A percentile compares a stretch with the other conserved stretches of the same genome.
Conservation (phyloP, 2,888 invertebrate species). For the Xestia xanthographa region DNA sequence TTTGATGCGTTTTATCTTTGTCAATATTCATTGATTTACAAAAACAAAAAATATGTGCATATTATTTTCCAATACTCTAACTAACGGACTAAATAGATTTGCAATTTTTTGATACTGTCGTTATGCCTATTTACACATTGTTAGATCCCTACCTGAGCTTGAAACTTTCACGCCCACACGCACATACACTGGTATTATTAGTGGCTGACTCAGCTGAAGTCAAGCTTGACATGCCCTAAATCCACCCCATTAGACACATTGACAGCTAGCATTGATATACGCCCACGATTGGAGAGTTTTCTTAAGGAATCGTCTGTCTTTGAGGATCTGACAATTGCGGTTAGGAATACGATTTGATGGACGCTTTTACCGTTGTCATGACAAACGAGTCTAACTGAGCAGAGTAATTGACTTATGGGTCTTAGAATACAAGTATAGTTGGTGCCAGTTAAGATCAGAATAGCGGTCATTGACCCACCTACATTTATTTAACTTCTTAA, state of each 20-base stretch:
- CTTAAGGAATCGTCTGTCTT: not conserved
- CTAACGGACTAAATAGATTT: too few species aligned
- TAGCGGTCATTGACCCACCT: too few species aligned
- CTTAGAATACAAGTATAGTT: not conserved
- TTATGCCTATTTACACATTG: not conserved
- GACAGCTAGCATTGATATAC: not conserved
- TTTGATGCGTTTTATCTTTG: too few species aligned
- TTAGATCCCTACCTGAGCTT: not conserved
- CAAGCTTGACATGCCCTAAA: not conserved
- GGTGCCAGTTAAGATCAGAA: too few species aligned
- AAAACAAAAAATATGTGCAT: too few species aligned
- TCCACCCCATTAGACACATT: not conserved
- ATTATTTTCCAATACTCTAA: too few species aligned
- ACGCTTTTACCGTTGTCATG: not conserved
- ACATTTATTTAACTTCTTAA: too few species aligned
- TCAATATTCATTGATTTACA: too few species aligned
- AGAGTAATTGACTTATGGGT: not conserved
- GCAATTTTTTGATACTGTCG: too few species aligned
- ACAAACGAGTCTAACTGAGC: not conserved
- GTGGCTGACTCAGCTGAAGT: not conserved
- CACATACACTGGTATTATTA: not conserved
- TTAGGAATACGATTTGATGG: not conserved
- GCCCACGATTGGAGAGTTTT: not conserved
- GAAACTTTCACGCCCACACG: not conserved
- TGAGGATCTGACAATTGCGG: too few species aligned